phyloP scores from a whole-genome alignment of 2,797 vertebrate species.

The Alca torda region DNA sequence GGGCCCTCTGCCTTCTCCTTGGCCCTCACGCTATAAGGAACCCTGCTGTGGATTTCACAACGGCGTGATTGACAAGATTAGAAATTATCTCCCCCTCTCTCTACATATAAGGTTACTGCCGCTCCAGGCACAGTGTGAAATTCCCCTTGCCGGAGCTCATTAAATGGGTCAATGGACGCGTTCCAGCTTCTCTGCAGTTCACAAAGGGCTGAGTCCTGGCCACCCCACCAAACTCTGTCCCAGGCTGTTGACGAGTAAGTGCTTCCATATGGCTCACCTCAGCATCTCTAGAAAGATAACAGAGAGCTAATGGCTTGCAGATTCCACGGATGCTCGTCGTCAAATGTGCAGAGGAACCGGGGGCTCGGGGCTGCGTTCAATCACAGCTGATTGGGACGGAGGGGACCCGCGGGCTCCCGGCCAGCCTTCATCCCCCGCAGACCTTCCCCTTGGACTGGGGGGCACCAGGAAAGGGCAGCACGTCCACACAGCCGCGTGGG shows the following conservation, averaged over 20 bases:
- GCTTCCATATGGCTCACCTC: conserved; percentile 75
- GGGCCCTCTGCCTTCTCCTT: conserved; percentile 30
- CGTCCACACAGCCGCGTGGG: rapidly evolving
- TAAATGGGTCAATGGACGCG: conserved; percentile 72
- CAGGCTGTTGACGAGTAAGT: conserved; percentile 71
- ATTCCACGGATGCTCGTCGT: conserved; percentile 59
- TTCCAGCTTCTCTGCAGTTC: conserved; percentile 72
- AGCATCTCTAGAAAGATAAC: conserved; percentile 72
- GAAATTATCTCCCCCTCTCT: conserved; percentile 64
- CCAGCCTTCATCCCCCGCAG: not conserved
- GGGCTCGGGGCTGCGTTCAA: conserved; percentile 32
- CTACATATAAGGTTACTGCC: conserved; percentile 70
- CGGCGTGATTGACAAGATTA: conserved; percentile 73
- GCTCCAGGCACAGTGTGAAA: conserved; percentile 75
- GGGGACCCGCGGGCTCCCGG: not conserved
- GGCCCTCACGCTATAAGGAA: conserved; percentile 54
- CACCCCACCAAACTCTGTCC: conserved; percentile 68
- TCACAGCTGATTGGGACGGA: conserved; percentile 52
- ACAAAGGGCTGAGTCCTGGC: conserved; percentile 70
- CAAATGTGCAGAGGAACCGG: not conserved
- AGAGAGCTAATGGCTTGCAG: conserved; percentile 74
- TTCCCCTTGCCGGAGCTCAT: conserved; percentile 75
- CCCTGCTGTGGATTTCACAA: conserved; percentile 68
- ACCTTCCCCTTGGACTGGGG: not conserved
- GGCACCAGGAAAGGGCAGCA: not conserved